Conservation (phyloP, 2,888 invertebrate genomes). For the Protophormia terraenovae region DNA sequence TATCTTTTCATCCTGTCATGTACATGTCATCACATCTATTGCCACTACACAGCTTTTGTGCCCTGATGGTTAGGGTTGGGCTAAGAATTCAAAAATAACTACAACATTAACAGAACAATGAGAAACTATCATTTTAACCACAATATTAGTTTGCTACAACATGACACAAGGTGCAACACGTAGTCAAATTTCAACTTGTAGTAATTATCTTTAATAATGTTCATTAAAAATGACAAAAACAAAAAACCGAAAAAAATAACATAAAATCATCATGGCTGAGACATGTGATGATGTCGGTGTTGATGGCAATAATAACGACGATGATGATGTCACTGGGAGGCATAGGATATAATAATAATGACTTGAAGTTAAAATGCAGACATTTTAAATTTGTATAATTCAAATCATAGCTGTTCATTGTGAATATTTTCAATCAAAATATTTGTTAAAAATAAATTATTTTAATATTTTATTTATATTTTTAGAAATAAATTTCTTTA, state of each 20-base stretch:
- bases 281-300: conserved; percentile 47
- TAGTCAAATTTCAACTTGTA: conserved; percentile 64
- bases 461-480: too few species aligned
- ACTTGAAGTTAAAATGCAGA: conserved; percentile 30
- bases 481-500: too few species aligned
- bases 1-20: conserved; percentile 50
- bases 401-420: too few species aligned
- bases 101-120: conserved; percentile 32
- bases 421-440: too few species aligned
- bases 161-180: conserved; percentile 65
- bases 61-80: conserved; percentile 49
- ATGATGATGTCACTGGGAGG: conserved; percentile 33
- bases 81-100: conserved; percentile 33
- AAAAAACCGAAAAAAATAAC: conserved; percentile 45
- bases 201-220: conserved; percentile 68
- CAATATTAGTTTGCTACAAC: conserved; percentile 32
- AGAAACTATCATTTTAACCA: conserved; percentile 54
- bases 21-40: conserved; percentile 58
- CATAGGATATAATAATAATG: conserved; percentile 26
- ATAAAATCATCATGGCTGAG: background rate
- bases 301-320: conserved; percentile 13
- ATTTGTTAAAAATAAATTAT: too few species aligned
- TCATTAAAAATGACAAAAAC: conserved; percentile 65
- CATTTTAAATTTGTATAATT: conserved; percentile 7
- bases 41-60: background rate